Base-by-base conservation (phyloP, 2,113 vertebrate genomes). In the Plotosus lineatus region DNA sequence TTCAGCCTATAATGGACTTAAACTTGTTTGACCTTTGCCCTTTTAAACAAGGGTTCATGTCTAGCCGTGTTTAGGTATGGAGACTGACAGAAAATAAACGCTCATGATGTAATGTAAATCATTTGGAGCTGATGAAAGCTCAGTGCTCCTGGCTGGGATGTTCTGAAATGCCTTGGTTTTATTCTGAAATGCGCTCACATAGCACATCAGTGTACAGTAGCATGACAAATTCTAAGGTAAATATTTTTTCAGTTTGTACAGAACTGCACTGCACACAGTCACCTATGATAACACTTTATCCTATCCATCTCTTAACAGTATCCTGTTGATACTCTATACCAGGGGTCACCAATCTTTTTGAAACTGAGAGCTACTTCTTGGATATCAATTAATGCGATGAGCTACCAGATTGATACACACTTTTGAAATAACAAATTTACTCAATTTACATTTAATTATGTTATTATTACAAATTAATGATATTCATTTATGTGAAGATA, bases 61-160 rank as follows among this genome's bases (percentile, higher is more conserved):
- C 66, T 83, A 58, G 51, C 83, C 73, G 74, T 82, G 76, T 92
- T 90, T 88, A 79, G 90, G 87, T 48, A 73, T 46, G 42, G 76
- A 83, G 84, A 84, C 85, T 85, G 89, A 92, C 83, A 77, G 86
- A 89, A 89, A 89, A 89, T 82, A 88, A 90, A 88, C 82, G 81
- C 84, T 72, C 31, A 75, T 85, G 80, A 87, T 86, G 86, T 86
- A 91, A 88, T 85, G 85, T 90, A 89, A 92, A 90, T 92, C 84
- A 88, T 84, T 80, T 77, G 19, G 76, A 89, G 33, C 42, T 85
- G 88, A 75, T 88, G 89, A 90, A 92, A 92, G 88, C 79, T 86
- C 9, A 48, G 8, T 10, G 84, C 86, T 85, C 76, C 83, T 38
- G 84, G 78, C 31, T 78, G 75, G n/a, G 50, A 75, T 65, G 31